Conservation (phyloP, 1,140 invertebrate species). For the Drosophila kurseongensis region DNA sequence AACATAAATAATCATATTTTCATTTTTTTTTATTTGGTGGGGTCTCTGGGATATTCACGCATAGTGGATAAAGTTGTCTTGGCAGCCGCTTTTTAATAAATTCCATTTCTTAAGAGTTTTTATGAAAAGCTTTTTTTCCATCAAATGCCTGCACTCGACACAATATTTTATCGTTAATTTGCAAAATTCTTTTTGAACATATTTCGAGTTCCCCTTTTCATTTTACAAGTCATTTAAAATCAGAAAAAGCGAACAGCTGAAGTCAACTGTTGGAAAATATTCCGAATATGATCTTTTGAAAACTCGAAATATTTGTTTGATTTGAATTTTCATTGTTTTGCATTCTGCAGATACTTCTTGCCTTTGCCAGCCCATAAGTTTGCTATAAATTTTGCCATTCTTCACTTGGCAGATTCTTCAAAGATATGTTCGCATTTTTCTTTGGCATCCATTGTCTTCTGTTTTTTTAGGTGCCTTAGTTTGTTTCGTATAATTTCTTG, state of each 20-base stretch:
- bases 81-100: conserved; percentile 57
- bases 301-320: background rate
- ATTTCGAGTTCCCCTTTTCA: conserved; percentile 48
- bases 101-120: conserved; percentile 49
- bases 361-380: conserved; percentile 30
- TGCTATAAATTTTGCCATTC: conserved; percentile 62
- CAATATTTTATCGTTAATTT: conserved; percentile 72
- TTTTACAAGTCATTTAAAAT: conserved; percentile 63
- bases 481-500: conserved; percentile 30
- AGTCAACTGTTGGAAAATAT: conserved; percentile 18
- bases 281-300: background rate
- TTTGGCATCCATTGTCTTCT: conserved; percentile 40
- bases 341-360: background rate
- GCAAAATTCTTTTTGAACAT: conserved; percentile 56
- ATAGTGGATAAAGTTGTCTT: conserved; percentile 58
- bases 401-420: conserved; percentile 33
- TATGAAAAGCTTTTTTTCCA: conserved; percentile 10
- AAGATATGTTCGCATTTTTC: conserved; percentile 18
- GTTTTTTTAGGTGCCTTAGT: conserved; percentile 19
- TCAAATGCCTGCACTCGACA: conserved; percentile 59
- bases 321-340: conserved; percentile 1
- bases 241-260: conserved; percentile 60
- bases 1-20: conserved; percentile 75
- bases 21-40: conserved; percentile 22
- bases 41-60: conserved; percentile 8